Percentiles rank a stretch among this genome's conserved stretches.
Evolutionary conservation across 2,797 vertebrate genomes (phyloP).

Genomic region (Enteromius treurensis): DNA sequence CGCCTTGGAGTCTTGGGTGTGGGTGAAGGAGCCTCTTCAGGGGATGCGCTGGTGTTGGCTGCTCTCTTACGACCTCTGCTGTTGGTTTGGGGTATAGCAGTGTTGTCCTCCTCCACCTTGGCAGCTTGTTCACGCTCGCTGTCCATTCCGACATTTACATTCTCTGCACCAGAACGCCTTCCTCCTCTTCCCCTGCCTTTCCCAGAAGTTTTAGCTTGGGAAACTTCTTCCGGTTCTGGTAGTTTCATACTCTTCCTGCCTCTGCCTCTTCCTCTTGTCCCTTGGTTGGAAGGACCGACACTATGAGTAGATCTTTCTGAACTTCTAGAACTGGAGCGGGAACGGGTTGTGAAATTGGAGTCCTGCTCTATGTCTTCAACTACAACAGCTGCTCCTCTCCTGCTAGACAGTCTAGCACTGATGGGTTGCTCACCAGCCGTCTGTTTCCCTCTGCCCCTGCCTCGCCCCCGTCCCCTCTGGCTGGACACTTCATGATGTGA

Average conservation of each 20-base stretch:
- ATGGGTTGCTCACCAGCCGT: constrained; percentile 39
- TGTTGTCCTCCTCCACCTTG: not conserved
- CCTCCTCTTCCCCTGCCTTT: constrained; percentile 48
- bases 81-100: constrained; percentile 37
- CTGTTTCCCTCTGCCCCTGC: constrained; percentile 58
- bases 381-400: constrained; percentile 50
- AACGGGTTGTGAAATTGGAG: constrained; percentile 33
- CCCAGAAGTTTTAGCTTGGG: constrained; percentile 17
- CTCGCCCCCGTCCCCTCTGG: constrained; percentile 61
- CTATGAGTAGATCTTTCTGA: constrained; percentile 57
- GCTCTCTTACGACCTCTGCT: constrained; percentile 56
- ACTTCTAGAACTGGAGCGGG: constrained; percentile 61
- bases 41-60: constrained; percentile 22
- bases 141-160: not conserved
- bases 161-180: not conserved
- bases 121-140: not conserved
- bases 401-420: constrained; percentile 40
- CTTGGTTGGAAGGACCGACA: constrained; percentile 57
- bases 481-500: constrained; percentile 49
- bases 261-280: constrained; percentile 68
- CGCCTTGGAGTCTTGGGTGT: constrained; percentile 55
- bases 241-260: constrained; percentile 55
- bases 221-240: constrained; percentile 46
- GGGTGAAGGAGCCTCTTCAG: constrained; percentile 21
- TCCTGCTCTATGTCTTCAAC: constrained; percentile 39